Evolutionary conservation across 1,140 invertebrate genomes (phyloP).

Genomic region (Nasonia giraulti): DNA sequence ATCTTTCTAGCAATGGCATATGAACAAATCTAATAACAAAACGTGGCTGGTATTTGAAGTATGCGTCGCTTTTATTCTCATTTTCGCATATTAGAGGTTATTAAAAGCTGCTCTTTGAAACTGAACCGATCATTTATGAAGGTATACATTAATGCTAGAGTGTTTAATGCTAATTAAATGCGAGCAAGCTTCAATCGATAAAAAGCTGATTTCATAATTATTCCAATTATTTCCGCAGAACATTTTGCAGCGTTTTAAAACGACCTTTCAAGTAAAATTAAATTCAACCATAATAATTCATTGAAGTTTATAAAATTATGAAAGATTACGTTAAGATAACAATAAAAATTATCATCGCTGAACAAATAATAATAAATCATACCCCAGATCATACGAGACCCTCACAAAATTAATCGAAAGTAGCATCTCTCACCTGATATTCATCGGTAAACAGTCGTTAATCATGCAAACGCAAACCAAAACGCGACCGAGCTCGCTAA

Average conservation of each 20-base stretch:
- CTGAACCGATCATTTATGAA: too few relatives aligned
- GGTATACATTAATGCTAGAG: too few relatives aligned
- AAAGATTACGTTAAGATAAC: not conserved
- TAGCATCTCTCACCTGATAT: not conserved
- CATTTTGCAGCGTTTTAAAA: not conserved
- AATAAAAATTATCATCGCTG: not conserved
- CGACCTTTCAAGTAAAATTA: not conserved
- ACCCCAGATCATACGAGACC: not conserved
- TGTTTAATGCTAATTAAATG: too few relatives aligned
- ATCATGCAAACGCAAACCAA: not conserved
- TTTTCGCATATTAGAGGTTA: too few relatives aligned
- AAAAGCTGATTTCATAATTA: not conserved
- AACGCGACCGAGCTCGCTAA: not conserved
- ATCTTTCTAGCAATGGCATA: too few relatives aligned
- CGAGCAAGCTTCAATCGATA: not conserved
- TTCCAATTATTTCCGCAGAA: too few relatives aligned
- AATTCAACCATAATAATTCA: not conserved
- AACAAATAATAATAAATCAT: not conserved
- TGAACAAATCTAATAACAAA: too few relatives aligned
- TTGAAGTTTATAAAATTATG: not conserved
- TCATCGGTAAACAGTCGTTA: not conserved
- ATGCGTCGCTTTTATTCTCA: too few relatives aligned
- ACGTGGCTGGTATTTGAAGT: too few relatives aligned
- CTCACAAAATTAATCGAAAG: not conserved
- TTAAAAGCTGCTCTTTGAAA: too few relatives aligned